These are phyloP conservation scores for Patagioenas fasciata DNA, from an alignment of 2,113 vertebrate genomes.

Conservation along the genomic window DNA sequence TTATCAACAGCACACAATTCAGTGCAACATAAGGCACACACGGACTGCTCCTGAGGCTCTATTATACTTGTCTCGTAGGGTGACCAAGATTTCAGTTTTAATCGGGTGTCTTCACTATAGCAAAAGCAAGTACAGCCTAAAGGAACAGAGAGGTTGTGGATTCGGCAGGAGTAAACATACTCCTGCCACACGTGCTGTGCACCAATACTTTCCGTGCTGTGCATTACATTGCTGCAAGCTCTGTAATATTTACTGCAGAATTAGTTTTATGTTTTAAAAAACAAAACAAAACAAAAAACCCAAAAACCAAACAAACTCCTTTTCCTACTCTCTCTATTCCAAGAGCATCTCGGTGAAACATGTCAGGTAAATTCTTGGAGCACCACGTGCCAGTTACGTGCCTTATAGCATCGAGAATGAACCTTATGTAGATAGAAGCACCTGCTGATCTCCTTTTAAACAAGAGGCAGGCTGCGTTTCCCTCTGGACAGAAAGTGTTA, in stretches of 20 bases:
- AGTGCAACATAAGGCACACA: background rate
- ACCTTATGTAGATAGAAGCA: background rate
- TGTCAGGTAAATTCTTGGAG: background rate
- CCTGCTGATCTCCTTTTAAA: background rate
- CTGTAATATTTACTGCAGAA: background rate
- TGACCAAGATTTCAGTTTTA: slow-evolving; percentile 6
- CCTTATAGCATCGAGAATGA: background rate
- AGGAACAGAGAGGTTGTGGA: background rate
- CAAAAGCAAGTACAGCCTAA: slow-evolving; percentile 7
- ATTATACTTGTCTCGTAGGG: background rate
- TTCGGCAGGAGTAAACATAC: background rate
- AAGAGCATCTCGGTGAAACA: background rate
- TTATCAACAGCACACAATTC: background rate
- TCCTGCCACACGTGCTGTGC: background rate
- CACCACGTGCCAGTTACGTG: background rate
- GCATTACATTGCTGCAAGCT: background rate
- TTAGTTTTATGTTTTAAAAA: background rate
- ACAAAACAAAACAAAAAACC: background rate
- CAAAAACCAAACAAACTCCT: rapidly evolving
- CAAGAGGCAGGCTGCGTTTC: background rate
- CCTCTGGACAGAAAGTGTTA: background rate
- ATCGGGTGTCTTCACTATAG: background rate
- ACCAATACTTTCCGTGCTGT: background rate
- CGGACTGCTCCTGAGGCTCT: background rate
- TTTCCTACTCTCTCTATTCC: background rate